These are phyloP conservation scores for Dicaeum eximium DNA, from an alignment of 2,113 vertebrate genomes.

Conservation along the genomic window DNA sequence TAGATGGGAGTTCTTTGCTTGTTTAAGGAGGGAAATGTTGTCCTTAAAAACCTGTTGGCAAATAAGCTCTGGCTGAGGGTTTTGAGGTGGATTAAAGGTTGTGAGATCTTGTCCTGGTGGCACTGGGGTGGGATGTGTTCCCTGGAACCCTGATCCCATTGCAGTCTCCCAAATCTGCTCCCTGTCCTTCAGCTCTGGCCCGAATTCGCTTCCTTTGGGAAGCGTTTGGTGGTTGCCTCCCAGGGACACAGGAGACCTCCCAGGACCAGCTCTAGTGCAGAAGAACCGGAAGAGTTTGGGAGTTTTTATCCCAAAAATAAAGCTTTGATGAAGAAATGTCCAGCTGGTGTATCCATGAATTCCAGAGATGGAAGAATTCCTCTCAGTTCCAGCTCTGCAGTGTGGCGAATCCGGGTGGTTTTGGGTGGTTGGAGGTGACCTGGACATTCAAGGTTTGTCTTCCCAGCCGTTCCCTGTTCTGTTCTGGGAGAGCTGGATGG, in stretches of 20 bases:
- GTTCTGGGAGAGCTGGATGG: not conserved
- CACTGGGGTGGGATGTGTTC: fast-evolving
- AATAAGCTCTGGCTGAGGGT: fast-evolving
- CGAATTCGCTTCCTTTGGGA: not conserved
- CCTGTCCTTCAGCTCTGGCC: not conserved
- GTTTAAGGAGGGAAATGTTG: not conserved
- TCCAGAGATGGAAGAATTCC: fast-evolving
- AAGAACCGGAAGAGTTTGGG: not conserved
- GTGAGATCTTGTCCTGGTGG: not conserved
- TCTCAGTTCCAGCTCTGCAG: not conserved
- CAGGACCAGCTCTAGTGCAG: not conserved
- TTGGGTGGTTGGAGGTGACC: not conserved
- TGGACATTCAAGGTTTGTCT: not conserved
- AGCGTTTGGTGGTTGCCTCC: not conserved
- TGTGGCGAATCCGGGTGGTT: fast-evolving
- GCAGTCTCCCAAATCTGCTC: not conserved
- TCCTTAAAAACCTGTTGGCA: not conserved
- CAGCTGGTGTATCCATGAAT: not conserved
- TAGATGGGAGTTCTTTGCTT: fast-evolving
- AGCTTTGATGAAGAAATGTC: not conserved
- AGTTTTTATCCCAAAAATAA: not conserved
- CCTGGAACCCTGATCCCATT: fast-evolving
- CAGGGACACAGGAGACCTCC: fast-evolving
- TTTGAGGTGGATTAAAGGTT: no score
- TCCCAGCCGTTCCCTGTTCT: fast-evolving